A percentile compares a stretch with the other conserved stretches of the same genome.
phyloP scores from a whole-genome alignment of 2,113 vertebrate genomes.

The Nestor notabilis region DNA sequence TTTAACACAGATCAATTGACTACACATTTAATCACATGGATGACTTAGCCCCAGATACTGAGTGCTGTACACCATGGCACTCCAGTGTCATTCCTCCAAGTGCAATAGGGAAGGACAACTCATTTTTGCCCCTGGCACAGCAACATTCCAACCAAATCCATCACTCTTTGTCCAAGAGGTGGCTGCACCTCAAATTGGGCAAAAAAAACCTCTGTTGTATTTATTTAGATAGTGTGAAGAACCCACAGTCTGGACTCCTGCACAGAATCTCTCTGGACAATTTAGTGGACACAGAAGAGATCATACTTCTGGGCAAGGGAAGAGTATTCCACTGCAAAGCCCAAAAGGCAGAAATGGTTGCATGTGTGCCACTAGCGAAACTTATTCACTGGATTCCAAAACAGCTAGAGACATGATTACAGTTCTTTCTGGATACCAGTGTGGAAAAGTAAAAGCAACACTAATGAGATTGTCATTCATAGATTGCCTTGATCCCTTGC shows the following conservation, averaged over 20 bases:
- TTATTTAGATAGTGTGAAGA: background rate
- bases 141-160: background rate
- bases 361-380: background rate
- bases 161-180: background rate
- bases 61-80: background rate
- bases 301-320: background rate
- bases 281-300: background rate
- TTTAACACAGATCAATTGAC: background rate
- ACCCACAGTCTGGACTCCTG: background rate
- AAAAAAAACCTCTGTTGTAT: background rate
- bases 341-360: background rate
- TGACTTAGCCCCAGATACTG: background rate
- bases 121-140: background rate
- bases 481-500: background rate
- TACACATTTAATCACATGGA: background rate
- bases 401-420: background rate
- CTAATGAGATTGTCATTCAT: background rate
- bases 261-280: background rate
- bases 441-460: conserved; percentile 3
- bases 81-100: background rate
- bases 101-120: background rate
- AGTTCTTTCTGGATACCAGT: background rate
- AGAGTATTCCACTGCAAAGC: background rate
- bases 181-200: background rate
- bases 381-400: background rate